Evolutionary conservation across 2,888 invertebrate genomes (phyloP), one percentile per base, ranked within the genome.

Genomic region (Spisula subtruncata): DNA sequence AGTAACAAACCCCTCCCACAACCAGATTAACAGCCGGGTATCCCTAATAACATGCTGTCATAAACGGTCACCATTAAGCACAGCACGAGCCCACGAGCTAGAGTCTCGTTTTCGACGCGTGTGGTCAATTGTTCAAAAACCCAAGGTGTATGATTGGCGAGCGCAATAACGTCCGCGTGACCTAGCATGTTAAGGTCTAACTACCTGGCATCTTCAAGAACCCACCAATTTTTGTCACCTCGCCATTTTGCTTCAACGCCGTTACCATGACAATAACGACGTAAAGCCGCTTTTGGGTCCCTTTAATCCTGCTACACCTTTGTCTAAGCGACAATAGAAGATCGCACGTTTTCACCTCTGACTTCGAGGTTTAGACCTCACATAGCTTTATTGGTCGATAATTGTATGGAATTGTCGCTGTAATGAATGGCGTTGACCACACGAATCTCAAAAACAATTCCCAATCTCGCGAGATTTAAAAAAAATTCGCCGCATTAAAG

Each of bases 361-460:
- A 29, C 51, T 54, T 54, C 66, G 35, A 83, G 25, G 71, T 18
- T 75, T 79, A 83, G 87, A 83, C 87, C 87, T 82, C 87, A 87
- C 87, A 83, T 56, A n/a, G 75, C 60, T 83, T 80, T 81, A 79
- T 60, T 81, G 80, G 60, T 51, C 66, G 88, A 41, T 84, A 88
- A 88, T 88, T 88, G 80, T 80, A 66, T 66, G 60, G 25, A 66
- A n/a, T 6, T n/a, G 25, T 35, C 79, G 41, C 81, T 35, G 80
- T 79, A 89, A 81, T 71, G 51, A 85, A 89, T 89, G 89, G 86
- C 85, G 25, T 66, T 25, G 60, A n/a, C n/a, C 60, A 10, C 25
- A 66, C n/a, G 25, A 25, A n/a, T 66, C 20, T 25, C 8, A 66
- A 10, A 25, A 66, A 25, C 60, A 66, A 56, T 66, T 66, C 60